Conservation (phyloP, 2,888 invertebrate species). For the Suillia variegata region DNA sequence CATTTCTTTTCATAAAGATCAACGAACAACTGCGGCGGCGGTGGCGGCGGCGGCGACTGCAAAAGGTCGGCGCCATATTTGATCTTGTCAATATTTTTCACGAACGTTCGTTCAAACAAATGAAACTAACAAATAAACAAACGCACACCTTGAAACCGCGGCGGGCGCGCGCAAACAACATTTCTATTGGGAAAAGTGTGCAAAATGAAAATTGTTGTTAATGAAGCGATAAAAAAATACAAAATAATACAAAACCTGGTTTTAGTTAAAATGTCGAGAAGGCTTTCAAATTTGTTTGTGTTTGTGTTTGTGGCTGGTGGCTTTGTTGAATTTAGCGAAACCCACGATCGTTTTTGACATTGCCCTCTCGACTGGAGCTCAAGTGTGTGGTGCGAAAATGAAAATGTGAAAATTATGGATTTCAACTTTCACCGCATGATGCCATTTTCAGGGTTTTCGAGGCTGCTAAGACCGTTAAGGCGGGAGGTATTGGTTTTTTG, state of each 20-base stretch:
- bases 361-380: conserved; percentile 13
- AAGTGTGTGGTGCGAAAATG: conserved; percentile 11
- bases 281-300: conserved; percentile 13
- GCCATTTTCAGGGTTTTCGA: neutral
- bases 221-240: conserved; percentile 44
- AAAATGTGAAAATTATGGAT: conserved; percentile 39
- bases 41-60: neutral
- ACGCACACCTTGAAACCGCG: conserved; percentile 31
- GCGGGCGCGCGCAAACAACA: conserved; percentile 29
- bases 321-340: too few relatives aligned
- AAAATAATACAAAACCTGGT: neutral
- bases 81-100: neutral
- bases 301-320: neutral
- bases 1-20: conserved; percentile 8
- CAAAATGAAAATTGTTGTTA: conserved; percentile 37
- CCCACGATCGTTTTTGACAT: conserved; percentile 24
- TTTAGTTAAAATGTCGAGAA: conserved; percentile 23
- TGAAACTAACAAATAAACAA: neutral
- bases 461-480: too few relatives aligned
- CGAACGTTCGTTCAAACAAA: neutral
- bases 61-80: neutral
- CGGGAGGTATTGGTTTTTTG: neutral
- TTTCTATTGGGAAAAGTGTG: conserved; percentile 40
- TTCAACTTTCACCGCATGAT: conserved; percentile 56
- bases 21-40: too few relatives aligned